Evolutionary conservation across 2,888 invertebrate species (phyloP).

Genomic region (Sipha maydis): DNA sequence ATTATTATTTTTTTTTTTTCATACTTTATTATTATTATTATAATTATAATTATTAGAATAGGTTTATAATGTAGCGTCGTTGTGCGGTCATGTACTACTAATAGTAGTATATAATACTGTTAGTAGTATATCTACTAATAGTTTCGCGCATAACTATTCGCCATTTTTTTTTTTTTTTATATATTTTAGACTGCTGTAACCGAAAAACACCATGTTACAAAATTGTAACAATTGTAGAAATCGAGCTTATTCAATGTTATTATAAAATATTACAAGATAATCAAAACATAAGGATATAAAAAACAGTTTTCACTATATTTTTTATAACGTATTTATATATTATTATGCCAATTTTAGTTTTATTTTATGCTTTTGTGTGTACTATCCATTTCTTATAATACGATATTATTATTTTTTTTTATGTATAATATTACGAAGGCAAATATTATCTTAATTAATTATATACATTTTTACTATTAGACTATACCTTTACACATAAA

Average conservation of each 20-base stretch:
- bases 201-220: background rate
- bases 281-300: background rate
- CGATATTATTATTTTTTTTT: conserved; percentile 25
- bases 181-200: conserved; percentile 24
- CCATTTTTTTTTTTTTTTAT: background rate
- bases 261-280: conserved; percentile 17
- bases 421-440: conserved; percentile 31
- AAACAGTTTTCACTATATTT: conserved; percentile 21
- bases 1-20: conserved; percentile 4
- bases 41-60: conserved; percentile 11
- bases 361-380: conserved; percentile 35
- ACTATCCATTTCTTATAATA: background rate
- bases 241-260: conserved; percentile 30
- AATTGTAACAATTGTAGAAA: conserved; percentile 18
- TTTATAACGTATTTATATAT: conserved; percentile 1
- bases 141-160: background rate
- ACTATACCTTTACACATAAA: background rate
- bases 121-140: no score
- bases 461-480: conserved; percentile 33
- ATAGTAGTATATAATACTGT: no score
- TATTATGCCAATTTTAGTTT: conserved; percentile 21
- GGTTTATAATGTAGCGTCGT: background rate
- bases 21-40: background rate
- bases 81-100: background rate
- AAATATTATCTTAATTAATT: conserved; percentile 28